phyloP scores from a whole-genome alignment of 2,797 vertebrate species.

The Eremophila alpestris region DNA sequence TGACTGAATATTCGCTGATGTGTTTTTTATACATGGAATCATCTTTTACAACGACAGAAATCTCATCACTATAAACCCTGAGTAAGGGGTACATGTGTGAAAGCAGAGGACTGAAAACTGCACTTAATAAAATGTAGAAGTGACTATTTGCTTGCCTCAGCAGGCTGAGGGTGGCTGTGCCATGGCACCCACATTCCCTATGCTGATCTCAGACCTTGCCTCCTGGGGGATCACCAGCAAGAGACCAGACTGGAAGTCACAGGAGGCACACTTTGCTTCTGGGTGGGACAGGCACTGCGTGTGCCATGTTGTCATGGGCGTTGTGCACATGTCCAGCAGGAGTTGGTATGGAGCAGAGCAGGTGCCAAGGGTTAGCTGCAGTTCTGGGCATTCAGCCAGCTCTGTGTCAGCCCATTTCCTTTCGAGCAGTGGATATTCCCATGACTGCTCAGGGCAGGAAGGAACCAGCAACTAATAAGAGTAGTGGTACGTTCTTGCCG shows the following conservation, averaged over 20 bases:
- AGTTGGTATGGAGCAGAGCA: not conserved
- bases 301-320: accelerated
- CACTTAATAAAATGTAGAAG: not conserved
- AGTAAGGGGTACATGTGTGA: not conserved
- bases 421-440: not conserved
- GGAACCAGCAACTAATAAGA: not conserved
- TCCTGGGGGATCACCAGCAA: not conserved
- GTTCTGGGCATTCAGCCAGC: not conserved
- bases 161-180: not conserved
- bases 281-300: accelerated
- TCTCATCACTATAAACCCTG: not conserved
- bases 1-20: not conserved
- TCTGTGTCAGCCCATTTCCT: not conserved
- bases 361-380: not conserved
- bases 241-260: not conserved
- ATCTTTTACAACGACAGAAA: not conserved
- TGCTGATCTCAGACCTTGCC: not conserved
- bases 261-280: not conserved
- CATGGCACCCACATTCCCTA: not conserved
- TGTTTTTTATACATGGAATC: not conserved
- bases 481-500: not conserved
- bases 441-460: accelerated
- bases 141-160: not conserved
- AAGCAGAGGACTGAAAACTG: not conserved
- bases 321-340: accelerated